phyloP scores from a whole-genome alignment of 2,797 vertebrate genomes.

The Serranus cabrilla region DNA sequence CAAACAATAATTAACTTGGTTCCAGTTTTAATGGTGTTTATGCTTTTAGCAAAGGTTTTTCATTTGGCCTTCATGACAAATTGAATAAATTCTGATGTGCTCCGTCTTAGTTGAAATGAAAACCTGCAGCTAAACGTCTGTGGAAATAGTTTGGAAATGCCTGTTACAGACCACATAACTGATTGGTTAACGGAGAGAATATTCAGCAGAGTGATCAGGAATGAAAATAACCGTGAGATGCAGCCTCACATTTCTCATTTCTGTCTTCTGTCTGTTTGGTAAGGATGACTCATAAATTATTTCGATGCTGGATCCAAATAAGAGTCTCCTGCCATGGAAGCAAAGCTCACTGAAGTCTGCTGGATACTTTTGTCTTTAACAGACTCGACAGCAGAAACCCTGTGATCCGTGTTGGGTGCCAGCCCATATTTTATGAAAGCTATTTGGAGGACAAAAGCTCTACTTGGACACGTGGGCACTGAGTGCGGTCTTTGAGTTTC shows the following conservation, averaged over 20 bases:
- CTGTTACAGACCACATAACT: too few relatives aligned
- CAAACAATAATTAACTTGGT: too few relatives aligned
- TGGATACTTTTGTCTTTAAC: conserved; percentile 23
- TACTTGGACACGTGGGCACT: conserved; percentile 34
- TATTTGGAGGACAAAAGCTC: conserved; percentile 41
- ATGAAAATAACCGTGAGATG: neutral
- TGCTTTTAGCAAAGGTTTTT: too few relatives aligned
- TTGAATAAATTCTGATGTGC: too few relatives aligned
- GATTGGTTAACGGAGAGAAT: neutral
- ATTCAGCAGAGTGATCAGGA: neutral
- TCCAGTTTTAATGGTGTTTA: too few relatives aligned
- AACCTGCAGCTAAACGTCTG: too few relatives aligned
- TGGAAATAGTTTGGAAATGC: too few relatives aligned
- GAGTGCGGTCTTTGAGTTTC: conserved; percentile 44
- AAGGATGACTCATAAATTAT: conserved; percentile 7
- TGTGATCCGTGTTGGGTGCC: conserved; percentile 34
- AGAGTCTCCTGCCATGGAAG: neutral
- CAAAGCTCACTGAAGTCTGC: neutral
- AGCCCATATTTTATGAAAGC: conserved; percentile 42
- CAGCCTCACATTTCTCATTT: neutral
- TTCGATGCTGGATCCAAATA: neutral
- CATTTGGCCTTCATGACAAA: too few relatives aligned
- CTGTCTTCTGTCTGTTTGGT: conserved; percentile 7
- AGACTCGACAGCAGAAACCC: conserved; percentile 27
- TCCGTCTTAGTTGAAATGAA: too few relatives aligned